Evolutionary conservation across 2,888 invertebrate species (phyloP), one percentile per base, ranked within the genome.

Genomic region (Prosopocoilus inquinatus): DNA sequence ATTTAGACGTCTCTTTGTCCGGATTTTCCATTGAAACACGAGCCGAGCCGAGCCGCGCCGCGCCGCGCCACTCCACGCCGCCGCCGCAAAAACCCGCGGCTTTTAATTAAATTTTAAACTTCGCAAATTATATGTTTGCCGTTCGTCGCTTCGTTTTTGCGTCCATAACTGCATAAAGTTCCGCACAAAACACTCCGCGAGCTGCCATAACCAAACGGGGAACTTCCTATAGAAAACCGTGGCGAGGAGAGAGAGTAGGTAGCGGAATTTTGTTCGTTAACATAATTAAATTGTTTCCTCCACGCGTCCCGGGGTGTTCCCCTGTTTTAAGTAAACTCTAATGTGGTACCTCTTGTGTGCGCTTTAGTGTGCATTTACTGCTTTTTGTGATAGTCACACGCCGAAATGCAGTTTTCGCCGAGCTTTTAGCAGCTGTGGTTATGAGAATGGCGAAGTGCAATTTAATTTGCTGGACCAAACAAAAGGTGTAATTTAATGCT

Each of bases 1-100:
- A 69, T 67, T 69, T 61, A 67, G 63, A 57, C 58, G 57, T 58
- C 58, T 54, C 58, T 61, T 61, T 61, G 61, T 61, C 39, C 49
- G 52, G 50, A 51, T 61, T 61, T 59, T 59, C 56, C 38, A 56
- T 56, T 56, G 44, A 56, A 48, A 52, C 16, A 28, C 12, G 9
- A 13, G 13, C 12, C 15, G 9, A 9, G 28, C 15, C 13, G 12
- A 3, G 12, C 39, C 39, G 13, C 9, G n/a, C 13, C 9, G 39
- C 39, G 39, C 5, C 39, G 4, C 39, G 39, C 7, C 34, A 9
- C 9, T n/a, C n/a, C n/a, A n/a, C 36, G 36, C 12, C 36, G n/a
- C 36, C 36, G 12, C n/a, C 1, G 12, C 13, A 41, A 41, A 41
- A 41, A 41, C 5, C 9, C 12, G 12, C 16, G 41, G 41, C 16